Conservation (phyloP, 1,140 invertebrate species). For the Acromyrmex heyeri region DNA sequence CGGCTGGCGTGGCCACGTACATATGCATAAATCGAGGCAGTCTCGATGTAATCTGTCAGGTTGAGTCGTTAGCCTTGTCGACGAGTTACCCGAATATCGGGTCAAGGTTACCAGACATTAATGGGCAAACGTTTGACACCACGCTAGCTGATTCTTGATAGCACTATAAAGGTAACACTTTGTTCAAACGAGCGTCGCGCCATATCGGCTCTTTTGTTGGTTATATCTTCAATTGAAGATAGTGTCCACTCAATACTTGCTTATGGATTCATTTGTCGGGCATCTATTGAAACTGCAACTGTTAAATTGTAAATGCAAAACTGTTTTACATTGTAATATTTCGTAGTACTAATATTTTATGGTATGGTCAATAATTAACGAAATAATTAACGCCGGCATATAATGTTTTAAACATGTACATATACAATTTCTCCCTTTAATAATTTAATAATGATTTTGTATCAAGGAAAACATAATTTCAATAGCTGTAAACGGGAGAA, state of each 20-base stretch:
- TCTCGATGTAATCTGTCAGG: constrained; percentile 69
- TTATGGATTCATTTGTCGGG: neutral
- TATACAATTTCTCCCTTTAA: constrained; percentile 14
- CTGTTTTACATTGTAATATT: neutral
- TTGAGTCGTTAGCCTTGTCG: constrained; percentile 69
- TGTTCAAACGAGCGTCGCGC: constrained; percentile 11
- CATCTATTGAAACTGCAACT: neutral
- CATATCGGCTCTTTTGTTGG: neutral
- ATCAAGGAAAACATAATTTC: neutral
- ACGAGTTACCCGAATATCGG: constrained; percentile 68
- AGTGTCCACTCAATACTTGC: neutral
- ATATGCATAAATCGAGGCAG: constrained; percentile 25
- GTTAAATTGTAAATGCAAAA: neutral
- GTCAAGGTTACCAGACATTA: constrained; percentile 72
- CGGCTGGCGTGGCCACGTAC: neutral
- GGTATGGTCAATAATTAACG: neutral
- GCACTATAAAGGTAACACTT: constrained; percentile 35
- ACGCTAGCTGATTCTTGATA: constrained; percentile 41
- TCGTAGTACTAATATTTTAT: neutral
- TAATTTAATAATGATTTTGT: neutral
- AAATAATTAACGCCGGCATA: neutral
- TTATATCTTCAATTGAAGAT: constrained; percentile 25
- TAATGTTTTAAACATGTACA: too few species aligned
- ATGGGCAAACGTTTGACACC: constrained; percentile 52
- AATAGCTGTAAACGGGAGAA: neutral